Base-by-base conservation (phyloP, 1,140 invertebrate genomes). In the Chionoecetes opilio region DNA sequence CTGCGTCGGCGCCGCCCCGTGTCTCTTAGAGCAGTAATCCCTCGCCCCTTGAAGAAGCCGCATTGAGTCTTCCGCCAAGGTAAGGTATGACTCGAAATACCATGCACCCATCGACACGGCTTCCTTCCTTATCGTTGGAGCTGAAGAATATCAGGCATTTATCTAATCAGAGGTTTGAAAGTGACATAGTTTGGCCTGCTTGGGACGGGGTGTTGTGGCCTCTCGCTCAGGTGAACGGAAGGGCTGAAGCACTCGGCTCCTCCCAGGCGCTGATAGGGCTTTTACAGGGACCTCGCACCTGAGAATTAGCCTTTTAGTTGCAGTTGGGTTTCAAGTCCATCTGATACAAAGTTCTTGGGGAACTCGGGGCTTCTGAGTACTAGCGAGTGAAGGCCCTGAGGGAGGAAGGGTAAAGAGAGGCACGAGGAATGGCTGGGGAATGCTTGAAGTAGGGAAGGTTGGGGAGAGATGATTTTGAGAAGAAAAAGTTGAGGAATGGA, bases 241-340 rank as follows among this genome's bases (percentile, higher is more conserved):
- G 88, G 93, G 46, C 32, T 35, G 37, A 87, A 75, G 75, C 32
- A 26, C 29, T 31, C 32, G n/a, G 3, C 26, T 21, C 34, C 46
- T 75, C 17, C 21, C n/a, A 9, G 9, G 26, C 84, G 26, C 46
- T 86, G 75, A 88, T 92, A 87, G 38, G 90, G 92, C 94, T 38
- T 95, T 92, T 92, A 88, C 88, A 84, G 75, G 26, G 41, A 32
- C 90, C 90, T 92, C 29, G 82, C 46, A 91, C 86, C 14, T 32
- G 91, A 75, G 90, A 95, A 95, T 95, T 92, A 92, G 94, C 94
- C 94, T 95, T 95, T 95, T 95, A 95, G 94, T 92, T 92, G 94
- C 90, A 95, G 90, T 87, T 63, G 84, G 90, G 37, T 84, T 85
- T 92, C 94, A 88, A 87, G 90, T 94, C 93, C 93, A 94, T 94